These are phyloP conservation scores for Rhinoderma darwinii DNA, from an alignment of 2,113 vertebrate genomes.

Conservation along the genomic window DNA sequence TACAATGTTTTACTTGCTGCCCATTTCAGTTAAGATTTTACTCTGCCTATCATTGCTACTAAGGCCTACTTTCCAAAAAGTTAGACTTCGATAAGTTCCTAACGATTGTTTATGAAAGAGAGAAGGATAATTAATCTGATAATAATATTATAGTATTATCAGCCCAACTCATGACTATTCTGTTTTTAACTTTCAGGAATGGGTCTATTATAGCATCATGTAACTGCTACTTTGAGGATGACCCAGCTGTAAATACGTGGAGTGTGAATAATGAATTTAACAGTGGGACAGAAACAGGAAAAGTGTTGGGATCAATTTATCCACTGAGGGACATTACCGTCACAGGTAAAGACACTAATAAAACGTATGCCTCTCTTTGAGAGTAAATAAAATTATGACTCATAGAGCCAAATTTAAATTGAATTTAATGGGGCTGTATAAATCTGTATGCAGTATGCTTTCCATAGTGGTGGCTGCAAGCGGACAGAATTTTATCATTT, in stretches of 20 bases:
- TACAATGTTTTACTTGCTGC: no score
- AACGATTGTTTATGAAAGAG: background rate
- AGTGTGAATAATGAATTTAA: slow-evolving; percentile 68
- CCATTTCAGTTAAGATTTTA: no score
- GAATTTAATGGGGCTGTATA: no score
- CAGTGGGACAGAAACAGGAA: slow-evolving; percentile 60
- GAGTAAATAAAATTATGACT: no score
- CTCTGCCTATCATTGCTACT: no score
- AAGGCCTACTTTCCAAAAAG: no score
- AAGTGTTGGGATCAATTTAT: slow-evolving; percentile 69
- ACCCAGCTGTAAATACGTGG: slow-evolving; percentile 50
- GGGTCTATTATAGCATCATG: slow-evolving; percentile 69
- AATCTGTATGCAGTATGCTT: no score
- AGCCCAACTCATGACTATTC: background rate
- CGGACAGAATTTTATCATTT: no score
- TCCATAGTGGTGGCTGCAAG: no score
- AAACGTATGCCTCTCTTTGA: no score
- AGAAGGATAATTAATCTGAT: background rate
- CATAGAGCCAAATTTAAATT: no score
- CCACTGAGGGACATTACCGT: slow-evolving; percentile 64
- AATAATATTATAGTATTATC: background rate
- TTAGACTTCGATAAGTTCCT: background rate
- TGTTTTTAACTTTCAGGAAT: slow-evolving; percentile 64
- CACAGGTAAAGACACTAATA: slow-evolving; percentile 62
- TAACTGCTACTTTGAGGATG: slow-evolving; percentile 67